Conservation (phyloP, 2,888 invertebrate species). For the Formica aserva region DNA sequence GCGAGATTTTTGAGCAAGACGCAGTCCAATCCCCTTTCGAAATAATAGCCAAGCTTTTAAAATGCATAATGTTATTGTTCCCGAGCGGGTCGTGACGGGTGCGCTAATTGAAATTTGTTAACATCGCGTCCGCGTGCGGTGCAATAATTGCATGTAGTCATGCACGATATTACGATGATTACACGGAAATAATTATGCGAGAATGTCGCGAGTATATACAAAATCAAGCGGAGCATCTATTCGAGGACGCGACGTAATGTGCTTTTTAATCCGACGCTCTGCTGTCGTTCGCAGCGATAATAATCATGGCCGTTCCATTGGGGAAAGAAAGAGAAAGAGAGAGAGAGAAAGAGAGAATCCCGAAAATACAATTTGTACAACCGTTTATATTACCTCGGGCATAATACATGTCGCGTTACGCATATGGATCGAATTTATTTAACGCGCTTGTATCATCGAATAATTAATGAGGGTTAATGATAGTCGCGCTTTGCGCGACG, state of each 20-base stretch:
- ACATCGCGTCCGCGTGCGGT: constrained; percentile 39
- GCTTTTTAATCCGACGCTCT: constrained; percentile 45
- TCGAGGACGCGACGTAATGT: constrained; percentile 38
- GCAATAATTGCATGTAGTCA: constrained; percentile 54
- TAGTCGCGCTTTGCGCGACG: constrained; percentile 53
- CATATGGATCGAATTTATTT: constrained; percentile 66
- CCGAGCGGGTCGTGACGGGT: constrained; percentile 36
- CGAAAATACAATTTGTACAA: constrained; percentile 50
- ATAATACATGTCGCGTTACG: constrained; percentile 54
- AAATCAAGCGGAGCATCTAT: constrained; percentile 39
- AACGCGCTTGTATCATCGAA: constrained; percentile 59
- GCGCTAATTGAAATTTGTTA: constrained; percentile 55
- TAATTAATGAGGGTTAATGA: constrained; percentile 59
- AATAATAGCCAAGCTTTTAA: constrained; percentile 42
- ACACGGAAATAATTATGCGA: constrained; percentile 54
- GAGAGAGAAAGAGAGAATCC: not conserved
- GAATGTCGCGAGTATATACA: constrained; percentile 37
- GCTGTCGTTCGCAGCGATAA: constrained; percentile 43
- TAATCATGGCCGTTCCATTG: constrained; percentile 31
- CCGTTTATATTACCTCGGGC: constrained; percentile 57
- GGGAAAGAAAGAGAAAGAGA: constrained; percentile 9
- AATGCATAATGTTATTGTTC: constrained; percentile 51
- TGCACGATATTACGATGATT: constrained; percentile 54
- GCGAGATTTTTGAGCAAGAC: constrained; percentile 74
- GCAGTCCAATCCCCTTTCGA: constrained; percentile 33